A percentile compares a stretch with the other conserved stretches of the same genome.
phyloP scores from a whole-genome alignment of 2,888 invertebrate species.

The Diabrotica balteata region DNA sequence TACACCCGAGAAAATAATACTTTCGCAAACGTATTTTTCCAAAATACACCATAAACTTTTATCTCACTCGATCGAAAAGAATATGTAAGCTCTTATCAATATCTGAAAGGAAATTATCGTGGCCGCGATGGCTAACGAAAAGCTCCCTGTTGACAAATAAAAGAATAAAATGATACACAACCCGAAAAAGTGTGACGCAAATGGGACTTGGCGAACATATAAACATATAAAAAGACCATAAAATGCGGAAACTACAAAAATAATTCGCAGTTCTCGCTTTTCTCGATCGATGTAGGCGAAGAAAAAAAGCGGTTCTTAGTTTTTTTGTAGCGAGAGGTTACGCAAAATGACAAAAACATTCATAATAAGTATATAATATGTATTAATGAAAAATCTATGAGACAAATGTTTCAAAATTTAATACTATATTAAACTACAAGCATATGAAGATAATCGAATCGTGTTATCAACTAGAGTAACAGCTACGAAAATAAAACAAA shows the following conservation, averaged over 20 bases:
- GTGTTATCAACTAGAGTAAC: too few species aligned
- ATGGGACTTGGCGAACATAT: constrained; percentile 37
- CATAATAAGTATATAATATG: too few species aligned
- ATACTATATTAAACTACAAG: too few species aligned
- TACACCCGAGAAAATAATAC: not conserved
- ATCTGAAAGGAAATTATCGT: constrained; percentile 1
- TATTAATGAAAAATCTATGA: too few species aligned
- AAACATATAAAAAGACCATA: constrained; percentile 55
- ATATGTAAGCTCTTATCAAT: constrained; percentile 18
- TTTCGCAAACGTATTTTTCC: not conserved
- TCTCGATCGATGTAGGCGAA: not conserved
- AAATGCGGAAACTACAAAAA: constrained; percentile 51
- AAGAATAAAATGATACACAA: constrained; percentile 32
- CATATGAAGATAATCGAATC: too few species aligned
- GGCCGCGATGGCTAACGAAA: not conserved
- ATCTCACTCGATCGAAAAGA: not conserved
- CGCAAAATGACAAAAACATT: not conserved
- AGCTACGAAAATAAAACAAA: too few species aligned
- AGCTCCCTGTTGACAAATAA: constrained; percentile 27
- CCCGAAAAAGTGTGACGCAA: constrained; percentile 28
- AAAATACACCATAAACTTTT: not conserved
- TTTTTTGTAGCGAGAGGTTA: not conserved
- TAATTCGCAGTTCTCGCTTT: constrained; percentile 51
- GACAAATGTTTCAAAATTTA: too few species aligned
- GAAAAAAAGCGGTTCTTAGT: not conserved